These are phyloP conservation scores for Dicranocentrus wangi DNA, from an alignment of 2,888 invertebrate genomes.

Conservation along the genomic window DNA sequence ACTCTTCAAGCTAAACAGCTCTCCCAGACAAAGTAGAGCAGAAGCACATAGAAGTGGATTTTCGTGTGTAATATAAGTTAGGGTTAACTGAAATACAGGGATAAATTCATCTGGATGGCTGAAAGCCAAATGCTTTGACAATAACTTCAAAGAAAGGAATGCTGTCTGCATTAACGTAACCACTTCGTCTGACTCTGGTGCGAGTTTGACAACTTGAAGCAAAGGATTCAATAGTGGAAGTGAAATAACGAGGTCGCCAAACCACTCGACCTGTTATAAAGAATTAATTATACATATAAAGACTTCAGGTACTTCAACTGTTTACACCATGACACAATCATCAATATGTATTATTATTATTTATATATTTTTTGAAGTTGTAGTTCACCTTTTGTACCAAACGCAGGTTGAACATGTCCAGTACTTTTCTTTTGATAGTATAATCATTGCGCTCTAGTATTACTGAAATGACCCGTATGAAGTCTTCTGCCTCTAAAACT, in stretches of 20 bases:
- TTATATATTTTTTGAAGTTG: too few relatives aligned
- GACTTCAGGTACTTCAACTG: neutral
- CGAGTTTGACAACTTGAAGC: conserved; percentile 76
- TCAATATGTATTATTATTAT: too few relatives aligned
- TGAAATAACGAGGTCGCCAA: conserved; percentile 67
- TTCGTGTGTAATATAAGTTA: conserved; percentile 50
- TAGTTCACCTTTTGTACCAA: conserved; percentile 67
- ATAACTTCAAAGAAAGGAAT: conserved; percentile 85
- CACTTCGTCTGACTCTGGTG: conserved; percentile 77
- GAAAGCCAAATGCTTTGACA: conserved; percentile 84
- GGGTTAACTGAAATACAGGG: conserved; percentile 75
- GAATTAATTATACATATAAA: conserved; percentile 7
- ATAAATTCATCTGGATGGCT: conserved; percentile 83
- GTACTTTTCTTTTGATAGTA: conserved; percentile 69
- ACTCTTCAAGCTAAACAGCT: conserved; percentile 74
- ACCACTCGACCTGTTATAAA: conserved; percentile 71
- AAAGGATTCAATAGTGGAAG: conserved; percentile 79
- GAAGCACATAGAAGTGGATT: conserved; percentile 72
- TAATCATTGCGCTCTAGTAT: conserved; percentile 67
- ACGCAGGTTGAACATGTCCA: conserved; percentile 72
- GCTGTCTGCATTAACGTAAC: conserved; percentile 87
- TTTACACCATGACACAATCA: neutral
- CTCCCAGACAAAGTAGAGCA: conserved; percentile 74
- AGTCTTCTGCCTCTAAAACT: conserved; percentile 67
- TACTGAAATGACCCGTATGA: conserved; percentile 61